Conservation (phyloP, 2,888 invertebrate genomes). For the Melanostoma mellinum region DNA sequence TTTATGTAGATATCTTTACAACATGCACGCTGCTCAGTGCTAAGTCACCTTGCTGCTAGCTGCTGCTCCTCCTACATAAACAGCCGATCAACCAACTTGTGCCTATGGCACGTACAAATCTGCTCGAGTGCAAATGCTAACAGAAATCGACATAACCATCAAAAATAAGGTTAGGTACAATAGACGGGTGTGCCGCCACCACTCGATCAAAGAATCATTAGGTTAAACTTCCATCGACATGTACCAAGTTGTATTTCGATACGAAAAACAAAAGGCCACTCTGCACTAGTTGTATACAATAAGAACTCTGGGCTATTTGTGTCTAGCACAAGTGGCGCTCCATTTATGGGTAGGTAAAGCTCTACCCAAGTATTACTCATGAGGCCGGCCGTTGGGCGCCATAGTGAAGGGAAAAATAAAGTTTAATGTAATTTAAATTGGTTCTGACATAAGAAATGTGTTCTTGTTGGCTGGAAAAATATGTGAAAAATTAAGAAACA, state of each 20-base stretch:
- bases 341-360: conserved; percentile 51
- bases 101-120: conserved; percentile 27
- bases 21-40: background rate
- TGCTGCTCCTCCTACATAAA: conserved; percentile 47
- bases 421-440: conserved; percentile 39
- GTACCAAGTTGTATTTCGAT: background rate
- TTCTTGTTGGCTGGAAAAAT: conserved; percentile 11
- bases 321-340: conserved; percentile 57
- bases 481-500: conserved; percentile 10
- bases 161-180: conserved; percentile 56
- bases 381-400: conserved; percentile 39
- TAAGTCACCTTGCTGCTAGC: conserved; percentile 48
- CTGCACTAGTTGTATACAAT: background rate
- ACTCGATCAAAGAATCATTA: conserved; percentile 35
- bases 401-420: conserved; percentile 40
- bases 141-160: conserved; percentile 52
- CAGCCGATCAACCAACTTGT: background rate
- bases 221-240: conserved; percentile 29
- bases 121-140: conserved; percentile 40
- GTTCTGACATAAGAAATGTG: conserved; percentile 24
- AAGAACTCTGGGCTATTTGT: conserved; percentile 27
- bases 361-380: conserved; percentile 2
- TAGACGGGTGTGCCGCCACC: conserved; percentile 58
- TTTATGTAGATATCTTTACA: conserved; percentile 3
- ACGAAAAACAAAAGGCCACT: conserved; percentile 16